Base-by-base conservation (phyloP, 2,888 invertebrate species). In the Xylota segnis region DNA sequence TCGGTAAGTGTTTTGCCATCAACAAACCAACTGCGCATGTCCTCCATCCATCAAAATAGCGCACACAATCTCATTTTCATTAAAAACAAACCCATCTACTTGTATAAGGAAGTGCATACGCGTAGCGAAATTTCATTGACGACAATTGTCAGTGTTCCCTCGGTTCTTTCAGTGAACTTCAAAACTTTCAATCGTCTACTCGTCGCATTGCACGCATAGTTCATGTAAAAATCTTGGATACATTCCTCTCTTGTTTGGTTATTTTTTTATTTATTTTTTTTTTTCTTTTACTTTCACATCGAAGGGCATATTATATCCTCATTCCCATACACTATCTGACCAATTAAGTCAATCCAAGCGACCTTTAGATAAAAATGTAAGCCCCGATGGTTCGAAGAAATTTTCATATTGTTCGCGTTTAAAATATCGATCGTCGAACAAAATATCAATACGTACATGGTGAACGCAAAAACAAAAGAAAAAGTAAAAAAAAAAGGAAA, bases 1-100 rank as follows among this genome's bases (percentile, higher is more conserved):
- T 89, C 34, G 84, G 90, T 89, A 87, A 71, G 84, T 72, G 45
- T 14, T 63, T 52, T 34, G 12, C 9, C 40, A 59, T 81, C 75
- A 84, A 84, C 84, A 81, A 81, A 71, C 0, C 9, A 18, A 47
- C 32, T 58, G 50, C 86, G 86, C 86, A 82, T 61, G 86, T 50
- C 50, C 0, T 5, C 6, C 7, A 54, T 27, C 54, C 56, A 58
- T 63, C 75, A 66, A 65, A 59, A 16, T 63, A 70, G 12, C 54
- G 34, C 43, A 81, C 27, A 84, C 75, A 34, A 16, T 29, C 52
- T 0, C 12, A 71, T 9, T 47, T 74, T 32, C 18, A 50, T 71
- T 63, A 77, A 84, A 77, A 82, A 87, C 75, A 86, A 87, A 82
- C 76, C 9, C 16, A 50, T 61, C n/a, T 50, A 56, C 47, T 37